phyloP scores from a whole-genome alignment of 2,888 invertebrate genomes.

The Drosophila antonietae region DNA sequence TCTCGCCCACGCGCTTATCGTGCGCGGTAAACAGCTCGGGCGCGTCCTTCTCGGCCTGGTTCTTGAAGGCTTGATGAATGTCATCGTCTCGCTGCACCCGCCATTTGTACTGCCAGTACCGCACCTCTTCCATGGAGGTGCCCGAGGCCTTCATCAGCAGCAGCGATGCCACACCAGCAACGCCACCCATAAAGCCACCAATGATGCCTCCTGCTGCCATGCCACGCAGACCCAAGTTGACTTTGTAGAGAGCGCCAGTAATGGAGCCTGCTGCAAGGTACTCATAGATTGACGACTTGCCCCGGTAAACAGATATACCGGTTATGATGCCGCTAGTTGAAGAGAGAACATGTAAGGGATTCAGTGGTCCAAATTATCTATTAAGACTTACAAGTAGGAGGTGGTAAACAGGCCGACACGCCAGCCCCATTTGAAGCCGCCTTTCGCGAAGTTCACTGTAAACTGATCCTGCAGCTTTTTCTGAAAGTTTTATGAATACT shows the following conservation, averaged over 20 bases:
- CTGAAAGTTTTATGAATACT: slow-evolving; percentile 83
- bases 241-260: slow-evolving; percentile 88
- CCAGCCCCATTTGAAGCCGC: slow-evolving; percentile 90
- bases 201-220: slow-evolving; percentile 88
- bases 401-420: slow-evolving; percentile 88
- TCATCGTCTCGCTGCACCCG: slow-evolving; percentile 82
- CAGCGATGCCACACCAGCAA: slow-evolving; percentile 87
- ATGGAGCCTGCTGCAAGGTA: slow-evolving; percentile 88
- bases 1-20: slow-evolving; percentile 74
- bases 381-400: slow-evolving; percentile 87
- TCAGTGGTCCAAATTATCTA: not conserved
- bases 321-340: slow-evolving; percentile 87
- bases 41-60: slow-evolving; percentile 56
- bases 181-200: slow-evolving; percentile 87
- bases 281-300: slow-evolving; percentile 88
- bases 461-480: slow-evolving; percentile 90
- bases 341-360: not conserved
- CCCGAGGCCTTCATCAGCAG: slow-evolving; percentile 87
- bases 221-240: slow-evolving; percentile 88
- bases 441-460: slow-evolving; percentile 89
- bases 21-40: slow-evolving; percentile 73
- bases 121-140: slow-evolving; percentile 87
- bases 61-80: slow-evolving; percentile 79
- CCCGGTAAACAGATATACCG: slow-evolving; percentile 88
- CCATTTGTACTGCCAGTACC: slow-evolving; percentile 87